These are phyloP conservation scores for Myathropa florea DNA, from an alignment of 2,888 invertebrate species.

Conservation along the genomic window DNA sequence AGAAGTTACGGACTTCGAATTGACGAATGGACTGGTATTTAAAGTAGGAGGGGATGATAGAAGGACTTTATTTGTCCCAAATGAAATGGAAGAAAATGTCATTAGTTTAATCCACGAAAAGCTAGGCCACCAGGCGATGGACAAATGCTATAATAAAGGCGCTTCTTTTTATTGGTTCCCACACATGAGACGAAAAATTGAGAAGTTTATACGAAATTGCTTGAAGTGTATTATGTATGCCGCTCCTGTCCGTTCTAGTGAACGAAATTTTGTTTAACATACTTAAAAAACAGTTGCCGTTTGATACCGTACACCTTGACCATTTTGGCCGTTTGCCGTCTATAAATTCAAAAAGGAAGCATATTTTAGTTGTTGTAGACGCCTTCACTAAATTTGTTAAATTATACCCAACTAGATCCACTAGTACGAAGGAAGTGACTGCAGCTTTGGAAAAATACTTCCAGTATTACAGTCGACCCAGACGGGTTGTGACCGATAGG, in stretches of 20 bases:
- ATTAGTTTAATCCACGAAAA: not conserved
- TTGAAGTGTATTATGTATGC: slow-evolving; percentile 34
- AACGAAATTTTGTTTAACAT: slow-evolving; percentile 15
- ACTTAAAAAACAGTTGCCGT: slow-evolving; percentile 13
- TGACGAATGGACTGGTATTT: slow-evolving; percentile 16
- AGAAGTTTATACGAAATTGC: too few relatives aligned
- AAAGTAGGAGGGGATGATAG: not conserved
- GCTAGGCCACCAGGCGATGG: too few relatives aligned
- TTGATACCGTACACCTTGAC: slow-evolving; percentile 21
- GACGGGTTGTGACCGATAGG: too few relatives aligned
- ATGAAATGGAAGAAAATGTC: slow-evolving; percentile 45
- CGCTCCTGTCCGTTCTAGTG: not conserved
- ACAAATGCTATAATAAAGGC: too few relatives aligned
- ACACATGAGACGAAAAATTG: too few relatives aligned
- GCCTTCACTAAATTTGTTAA: slow-evolving; percentile 1
- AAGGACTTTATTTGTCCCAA: not conserved
- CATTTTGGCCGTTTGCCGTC: slow-evolving; percentile 1
- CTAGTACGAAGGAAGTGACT: too few relatives aligned
- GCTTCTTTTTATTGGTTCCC: not conserved
- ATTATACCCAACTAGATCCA: too few relatives aligned
- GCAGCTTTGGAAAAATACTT: too few relatives aligned
- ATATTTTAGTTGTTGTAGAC: not conserved
- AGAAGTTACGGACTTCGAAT: slow-evolving; percentile 14
- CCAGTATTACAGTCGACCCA: too few relatives aligned
- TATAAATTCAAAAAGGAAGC: not conserved